phyloP scores from a whole-genome alignment of 64 coral and sea anemone species.

The Cladopsammia gracilis region DNA sequence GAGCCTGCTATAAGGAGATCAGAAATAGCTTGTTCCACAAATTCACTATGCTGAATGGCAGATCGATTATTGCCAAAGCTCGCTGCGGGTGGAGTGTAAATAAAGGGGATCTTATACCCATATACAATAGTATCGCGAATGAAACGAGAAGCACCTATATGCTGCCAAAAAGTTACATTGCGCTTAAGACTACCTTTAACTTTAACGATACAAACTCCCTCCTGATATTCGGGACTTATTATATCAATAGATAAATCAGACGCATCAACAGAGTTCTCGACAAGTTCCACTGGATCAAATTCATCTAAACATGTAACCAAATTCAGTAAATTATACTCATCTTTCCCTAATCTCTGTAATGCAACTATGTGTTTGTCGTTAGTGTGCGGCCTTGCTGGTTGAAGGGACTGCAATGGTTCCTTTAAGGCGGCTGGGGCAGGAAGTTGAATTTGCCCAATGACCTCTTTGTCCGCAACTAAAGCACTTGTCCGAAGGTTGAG shows the following conservation, averaged over 20 bases:
- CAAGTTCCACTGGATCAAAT: constrained; percentile 40
- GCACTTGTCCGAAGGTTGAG: constrained; percentile 68
- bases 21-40: constrained; percentile 50
- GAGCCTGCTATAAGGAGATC: too few relatives aligned
- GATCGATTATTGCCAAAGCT: constrained; percentile 66
- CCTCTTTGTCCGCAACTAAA: constrained; percentile 59
- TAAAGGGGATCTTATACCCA: constrained; percentile 80
- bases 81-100: constrained; percentile 36
- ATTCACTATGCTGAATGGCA: constrained; percentile 58
- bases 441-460: constrained; percentile 35
- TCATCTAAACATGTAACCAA: constrained; percentile 42
- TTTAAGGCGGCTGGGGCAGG: constrained; percentile 33
- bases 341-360: constrained; percentile 37
- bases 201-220: too few relatives aligned
- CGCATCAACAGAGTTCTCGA: neutral
- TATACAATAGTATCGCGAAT: constrained; percentile 31
- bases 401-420: constrained; percentile 25
- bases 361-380: neutral
- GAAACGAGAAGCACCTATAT: constrained; percentile 59
- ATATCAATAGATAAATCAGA: constrained; percentile 17
- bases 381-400: constrained; percentile 14
- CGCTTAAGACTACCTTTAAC: too few relatives aligned
- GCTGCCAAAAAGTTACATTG: constrained; percentile 76
- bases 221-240: neutral
- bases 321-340: constrained; percentile 73